Percentiles rank a stretch among this genome's conserved stretches.
These are phyloP conservation scores for Brachypteracias leptosomus DNA, from an alignment of 2,113 vertebrate species.

Conservation along the genomic window DNA sequence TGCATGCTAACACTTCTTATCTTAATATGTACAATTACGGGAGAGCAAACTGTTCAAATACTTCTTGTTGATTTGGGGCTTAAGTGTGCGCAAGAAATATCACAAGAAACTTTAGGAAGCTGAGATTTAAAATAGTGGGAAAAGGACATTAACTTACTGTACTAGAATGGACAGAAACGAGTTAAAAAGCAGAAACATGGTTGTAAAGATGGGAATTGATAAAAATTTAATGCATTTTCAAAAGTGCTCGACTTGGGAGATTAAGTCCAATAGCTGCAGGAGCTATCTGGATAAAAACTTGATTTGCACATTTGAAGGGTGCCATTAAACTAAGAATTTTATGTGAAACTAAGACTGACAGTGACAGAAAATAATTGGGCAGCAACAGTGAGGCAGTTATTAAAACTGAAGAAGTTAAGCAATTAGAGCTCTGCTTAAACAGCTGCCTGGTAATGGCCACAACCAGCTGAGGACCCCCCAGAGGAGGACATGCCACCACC, in stretches of 20 bases:
- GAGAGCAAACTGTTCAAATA: not conserved
- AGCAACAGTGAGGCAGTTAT: not conserved
- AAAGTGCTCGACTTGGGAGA: not conserved
- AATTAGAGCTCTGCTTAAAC: not conserved
- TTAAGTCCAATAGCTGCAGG: not conserved
- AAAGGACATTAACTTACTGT: not conserved
- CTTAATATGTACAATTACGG: not conserved
- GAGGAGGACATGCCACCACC: not conserved
- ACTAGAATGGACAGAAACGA: not conserved
- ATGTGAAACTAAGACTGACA: not conserved
- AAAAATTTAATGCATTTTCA: not conserved
- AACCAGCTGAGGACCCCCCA: not conserved
- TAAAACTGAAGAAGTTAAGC: not conserved
- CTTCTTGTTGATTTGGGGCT: not conserved
- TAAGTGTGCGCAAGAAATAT: not conserved
- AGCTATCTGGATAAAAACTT: not conserved
- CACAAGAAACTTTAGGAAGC: not conserved
- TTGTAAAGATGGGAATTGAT: not conserved
- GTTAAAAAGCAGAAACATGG: not conserved
- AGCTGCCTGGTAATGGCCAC: not conserved
- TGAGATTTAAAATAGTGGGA: not conserved
- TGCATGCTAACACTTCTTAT: not conserved
- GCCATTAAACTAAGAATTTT: slow-evolving; percentile 1
- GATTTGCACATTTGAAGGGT: not conserved
- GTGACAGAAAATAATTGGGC: not conserved